Base-by-base conservation (phyloP, 2,888 invertebrate genomes). In the Halocaridina rubra region DNA sequence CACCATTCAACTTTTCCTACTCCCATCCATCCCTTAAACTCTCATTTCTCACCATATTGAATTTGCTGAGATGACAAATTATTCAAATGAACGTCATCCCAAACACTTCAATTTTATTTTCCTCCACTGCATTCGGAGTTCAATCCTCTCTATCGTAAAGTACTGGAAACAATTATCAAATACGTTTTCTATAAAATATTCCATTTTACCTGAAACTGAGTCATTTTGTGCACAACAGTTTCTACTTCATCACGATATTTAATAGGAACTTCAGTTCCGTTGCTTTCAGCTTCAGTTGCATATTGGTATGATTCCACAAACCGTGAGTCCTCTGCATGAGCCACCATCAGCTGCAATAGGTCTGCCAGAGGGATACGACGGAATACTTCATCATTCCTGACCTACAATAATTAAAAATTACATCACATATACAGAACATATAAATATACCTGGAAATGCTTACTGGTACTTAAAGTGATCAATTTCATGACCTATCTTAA, bases 311-410 rank as follows among this genome's bases (percentile, higher is more conserved):
- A 64, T 22, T 3, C 69, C 19, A 53, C 74, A 8, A 74, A 72
- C 16, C 74, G 69, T n/a, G 30, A 10, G 30, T 82, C 80, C 22
- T 74, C 64, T 5, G 84, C 57, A 57, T 85, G 79, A 5, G 79
- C 86, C 22, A 89, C 80, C 80, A 89, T 88, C 64, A 89, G 75
- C 24, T 84, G 85, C 22, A 89, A 71, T 27, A 89, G 27, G 32
- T 88, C 84, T 24, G 74, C 82, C 24, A 88, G 76, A 8, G 86
- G 81, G 64, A 89, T 89, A 30, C 89, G 74, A 5, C 88, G 72
- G 59, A 88, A 89, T 5, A 88, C 80, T 57, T 89, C 89, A 81
- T 88, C 86, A 32, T 86, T 81, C 1, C 88, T 76, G 39, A 88
- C 88, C 86, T 87, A 79, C 8, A 59, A 33, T 4, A 57, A 80